Conservation (phyloP, 2,113 vertebrate genomes). For the Syngnathus scovelli region DNA sequence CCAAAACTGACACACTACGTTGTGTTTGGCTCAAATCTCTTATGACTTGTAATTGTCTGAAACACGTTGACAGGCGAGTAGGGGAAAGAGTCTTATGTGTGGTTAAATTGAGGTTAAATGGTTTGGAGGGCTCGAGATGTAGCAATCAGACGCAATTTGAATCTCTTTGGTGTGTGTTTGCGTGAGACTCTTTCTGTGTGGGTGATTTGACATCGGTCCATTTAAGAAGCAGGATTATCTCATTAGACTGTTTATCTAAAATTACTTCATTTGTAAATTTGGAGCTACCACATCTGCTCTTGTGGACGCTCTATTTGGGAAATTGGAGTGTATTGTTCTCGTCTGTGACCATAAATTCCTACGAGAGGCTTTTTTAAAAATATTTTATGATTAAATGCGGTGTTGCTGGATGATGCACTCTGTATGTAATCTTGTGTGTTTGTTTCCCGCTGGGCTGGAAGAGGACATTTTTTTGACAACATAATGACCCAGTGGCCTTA, state of each 20-base stretch:
- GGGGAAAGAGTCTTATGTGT: conserved; percentile 13
- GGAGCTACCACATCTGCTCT: not conserved
- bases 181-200: not conserved
- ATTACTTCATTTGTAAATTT: conserved; percentile 7
- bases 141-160: conserved; percentile 1
- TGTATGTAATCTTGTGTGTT: conserved; percentile 42
- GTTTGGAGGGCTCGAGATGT: conserved; percentile 19
- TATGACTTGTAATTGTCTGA: conserved; percentile 34
- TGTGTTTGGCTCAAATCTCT: conserved; percentile 24
- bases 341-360: not conserved
- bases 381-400: conserved; percentile 18
- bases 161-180: not conserved
- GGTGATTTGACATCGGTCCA: conserved; percentile 16
- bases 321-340: not conserved
- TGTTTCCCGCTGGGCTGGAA: conserved; percentile 31
- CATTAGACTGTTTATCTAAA: conserved; percentile 25
- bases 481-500: conserved; percentile 69
- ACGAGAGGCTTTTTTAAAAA: conserved; percentile 7
- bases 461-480: conserved; percentile 45
- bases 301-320: not conserved
- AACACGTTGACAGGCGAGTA: conserved; percentile 14
- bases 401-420: conserved; percentile 32
- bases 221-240: conserved; percentile 42
- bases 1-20: conserved; percentile 21
- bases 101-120: conserved; percentile 25